A percentile compares a stretch with the other conserved stretches of the same genome.
Evolutionary conservation across 2,888 invertebrate species (phyloP).

Genomic region (Athalia rosae): DNA sequence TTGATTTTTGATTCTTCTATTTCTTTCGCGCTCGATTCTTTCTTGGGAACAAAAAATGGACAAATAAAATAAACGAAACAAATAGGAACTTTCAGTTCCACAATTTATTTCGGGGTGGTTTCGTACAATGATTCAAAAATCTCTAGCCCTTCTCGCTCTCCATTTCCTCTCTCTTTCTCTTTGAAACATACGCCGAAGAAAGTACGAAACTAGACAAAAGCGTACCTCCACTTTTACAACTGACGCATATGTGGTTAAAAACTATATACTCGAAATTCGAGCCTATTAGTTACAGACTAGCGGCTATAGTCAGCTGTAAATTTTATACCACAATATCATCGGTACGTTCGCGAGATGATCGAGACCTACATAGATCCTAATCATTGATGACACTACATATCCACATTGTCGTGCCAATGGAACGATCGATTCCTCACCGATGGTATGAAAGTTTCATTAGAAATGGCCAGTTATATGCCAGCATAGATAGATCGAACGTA

Average conservation of each 20-base stretch:
- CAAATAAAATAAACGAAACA: too few species aligned
- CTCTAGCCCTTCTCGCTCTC: not conserved
- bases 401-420: not conserved
- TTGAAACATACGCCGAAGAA: not conserved
- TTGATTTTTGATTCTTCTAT: not conserved
- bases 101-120: not conserved
- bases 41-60: too few species aligned
- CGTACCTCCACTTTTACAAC: slow-evolving; percentile 8
- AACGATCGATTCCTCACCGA: slow-evolving; percentile 9
- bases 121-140: slow-evolving; percentile 1
- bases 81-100: too few species aligned
- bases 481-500: too few species aligned
- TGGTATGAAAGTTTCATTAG: slow-evolving; percentile 27
- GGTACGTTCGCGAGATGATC: not conserved
- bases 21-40: not conserved
- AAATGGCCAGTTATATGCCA: too few species aligned
- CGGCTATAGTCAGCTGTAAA: not conserved
- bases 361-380: slow-evolving; percentile 34
- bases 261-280: slow-evolving; percentile 19
- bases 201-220: slow-evolving; percentile 10
- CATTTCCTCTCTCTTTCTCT: not conserved
- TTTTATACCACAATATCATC: slow-evolving; percentile 22
- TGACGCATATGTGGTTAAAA: slow-evolving; percentile 24
- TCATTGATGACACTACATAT: slow-evolving; percentile 7
- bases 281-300: not conserved